Evolutionary conservation across 2,888 invertebrate species (phyloP).

Genomic region (Hypomecis punctinalis): DNA sequence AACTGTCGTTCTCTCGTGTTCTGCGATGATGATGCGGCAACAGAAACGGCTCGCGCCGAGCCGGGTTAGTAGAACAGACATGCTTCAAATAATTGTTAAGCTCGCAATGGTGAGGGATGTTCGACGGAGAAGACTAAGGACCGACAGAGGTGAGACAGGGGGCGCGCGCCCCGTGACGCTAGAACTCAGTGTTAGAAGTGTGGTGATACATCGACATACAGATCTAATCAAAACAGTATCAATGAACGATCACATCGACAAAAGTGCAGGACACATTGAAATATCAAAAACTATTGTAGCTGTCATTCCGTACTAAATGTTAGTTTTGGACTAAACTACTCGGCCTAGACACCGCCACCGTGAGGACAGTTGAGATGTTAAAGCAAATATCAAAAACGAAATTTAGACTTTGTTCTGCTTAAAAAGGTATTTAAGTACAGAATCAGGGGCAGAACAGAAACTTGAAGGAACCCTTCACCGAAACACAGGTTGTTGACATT

Average conservation of each 20-base stretch:
- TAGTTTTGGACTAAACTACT: constrained; percentile 74
- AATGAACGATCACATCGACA: constrained; percentile 81
- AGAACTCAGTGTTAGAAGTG: constrained; percentile 72
- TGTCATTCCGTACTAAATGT: constrained; percentile 80
- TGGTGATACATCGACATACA: constrained; percentile 83
- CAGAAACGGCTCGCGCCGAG: constrained; percentile 82
- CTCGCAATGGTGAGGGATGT: constrained; percentile 83
- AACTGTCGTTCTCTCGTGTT: constrained; percentile 63
- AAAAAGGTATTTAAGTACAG: constrained; percentile 65
- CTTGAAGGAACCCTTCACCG: constrained; percentile 68
- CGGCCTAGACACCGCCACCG: constrained; percentile 83
- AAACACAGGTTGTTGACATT: constrained; percentile 9
- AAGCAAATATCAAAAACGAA: constrained; percentile 85
- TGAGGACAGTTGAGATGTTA: constrained; percentile 70
- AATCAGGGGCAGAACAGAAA: constrained; percentile 74
- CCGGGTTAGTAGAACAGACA: constrained; percentile 80
- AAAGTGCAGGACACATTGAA: constrained; percentile 72
- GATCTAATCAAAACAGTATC: constrained; percentile 75
- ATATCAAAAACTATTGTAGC: constrained; percentile 67
- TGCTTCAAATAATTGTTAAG: constrained; percentile 83
- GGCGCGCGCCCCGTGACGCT: constrained; percentile 63
- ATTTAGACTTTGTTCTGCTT: constrained; percentile 85
- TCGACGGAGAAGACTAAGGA: constrained; percentile 76
- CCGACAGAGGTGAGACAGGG: constrained; percentile 64
- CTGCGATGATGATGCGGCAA: constrained; percentile 80